These are phyloP conservation scores for Psilopsiagon aurifrons DNA, from an alignment of 2,113 vertebrate genomes.

Conservation along the genomic window DNA sequence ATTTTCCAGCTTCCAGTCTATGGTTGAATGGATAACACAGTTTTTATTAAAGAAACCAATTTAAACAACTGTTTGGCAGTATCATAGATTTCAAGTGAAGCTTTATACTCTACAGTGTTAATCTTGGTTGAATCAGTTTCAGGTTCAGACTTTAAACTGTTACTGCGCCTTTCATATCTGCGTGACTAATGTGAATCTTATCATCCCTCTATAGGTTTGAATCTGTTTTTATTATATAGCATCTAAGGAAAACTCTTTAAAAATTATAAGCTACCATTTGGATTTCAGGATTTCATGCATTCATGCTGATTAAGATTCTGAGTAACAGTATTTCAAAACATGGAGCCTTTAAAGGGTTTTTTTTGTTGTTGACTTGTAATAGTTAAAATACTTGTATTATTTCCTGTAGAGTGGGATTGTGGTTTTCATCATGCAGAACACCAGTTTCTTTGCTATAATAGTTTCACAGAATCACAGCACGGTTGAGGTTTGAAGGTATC, in stretches of 20 bases:
- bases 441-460: not conserved
- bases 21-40: not conserved
- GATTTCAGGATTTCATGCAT: not conserved
- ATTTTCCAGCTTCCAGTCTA: not conserved
- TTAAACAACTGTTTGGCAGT: not conserved
- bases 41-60: not conserved
- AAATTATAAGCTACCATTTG: not conserved
- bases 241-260: not conserved
- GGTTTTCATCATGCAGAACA: not conserved
- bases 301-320: not conserved
- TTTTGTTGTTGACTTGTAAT: not conserved
- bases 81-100: not conserved
- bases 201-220: not conserved
- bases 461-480: not conserved
- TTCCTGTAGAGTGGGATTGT: not conserved
- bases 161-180: not conserved
- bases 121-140: not conserved
- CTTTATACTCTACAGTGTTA: not conserved
- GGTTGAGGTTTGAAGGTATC: not conserved
- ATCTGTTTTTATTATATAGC: not conserved
- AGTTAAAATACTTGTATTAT: not conserved
- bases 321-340: not conserved
- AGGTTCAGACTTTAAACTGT: not conserved
- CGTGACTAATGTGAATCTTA: not conserved
- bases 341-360: not conserved